Evolutionary conservation across 2,113 vertebrate species (phyloP), one percentile per base, ranked within the genome.

Genomic region (Ranitomeya imitator): DNA sequence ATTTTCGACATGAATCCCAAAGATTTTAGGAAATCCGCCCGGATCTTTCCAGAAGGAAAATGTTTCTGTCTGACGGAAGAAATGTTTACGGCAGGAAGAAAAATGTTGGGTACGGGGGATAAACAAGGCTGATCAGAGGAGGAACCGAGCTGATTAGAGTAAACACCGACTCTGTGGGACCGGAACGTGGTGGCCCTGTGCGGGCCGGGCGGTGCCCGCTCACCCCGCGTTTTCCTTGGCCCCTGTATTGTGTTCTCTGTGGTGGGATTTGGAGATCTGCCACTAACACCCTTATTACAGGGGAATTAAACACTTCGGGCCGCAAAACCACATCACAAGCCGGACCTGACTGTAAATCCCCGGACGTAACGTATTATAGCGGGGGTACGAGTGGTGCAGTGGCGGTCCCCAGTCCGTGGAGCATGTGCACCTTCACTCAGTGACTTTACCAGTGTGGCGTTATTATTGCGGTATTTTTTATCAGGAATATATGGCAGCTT

Each of bases 51-150:
- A n/a, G 61, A 85, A 79, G 52, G 55, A 37, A 63, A 86, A 86
- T 86, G 85, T 86, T 86, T 86, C 57, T 52, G 85, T 86, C 61
- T 79, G 18, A 85, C 45, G n/a, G 14, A 59, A 31, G 31, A 85
- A 85, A 71, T 71, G 82, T 85, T 89, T 89, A 79, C 52, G n/a
- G 45, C 69, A 65, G 26, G 21, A 69, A 26, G 67, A 69, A 76
- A 86, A 74, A 82, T 86, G 54, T 80, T 86, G 77, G 73, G 65
- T 55, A 81, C 57, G 26, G 54, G 37, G 78, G 67, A 89, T 82
- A 74, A 89, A 82, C 84, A 85, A 82, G 26, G 61, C 52, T 89
- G 88, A 85, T 79, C 52, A 71, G 63, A 60, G 54, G 23, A 81
- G 74, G 59, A 55, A 57, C 52, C 77, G 51, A 69, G 86, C 60